phyloP scores from a whole-genome alignment of 53 echinoderm and acorn worm species.

The Luidia sarsii region DNA sequence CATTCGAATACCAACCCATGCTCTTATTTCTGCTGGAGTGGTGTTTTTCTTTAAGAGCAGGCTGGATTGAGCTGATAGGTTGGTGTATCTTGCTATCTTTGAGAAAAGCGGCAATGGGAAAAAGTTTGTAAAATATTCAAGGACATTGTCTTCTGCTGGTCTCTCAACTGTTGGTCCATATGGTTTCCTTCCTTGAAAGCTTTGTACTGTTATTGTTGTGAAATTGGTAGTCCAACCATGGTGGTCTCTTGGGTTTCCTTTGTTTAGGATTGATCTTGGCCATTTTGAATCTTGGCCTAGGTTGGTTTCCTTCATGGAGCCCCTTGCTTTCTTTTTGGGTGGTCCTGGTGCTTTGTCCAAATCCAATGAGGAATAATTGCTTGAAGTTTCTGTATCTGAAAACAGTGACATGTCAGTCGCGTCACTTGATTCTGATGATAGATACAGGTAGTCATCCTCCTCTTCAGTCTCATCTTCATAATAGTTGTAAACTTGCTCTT shows the following conservation, averaged over 20 bases:
- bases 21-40: constrained; percentile 27
- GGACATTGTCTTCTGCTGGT: constrained; percentile 3
- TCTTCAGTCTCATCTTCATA: no score
- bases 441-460: no score
- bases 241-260: neutral
- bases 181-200: constrained; percentile 4
- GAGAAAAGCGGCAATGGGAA: constrained; percentile 28
- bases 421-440: neutral
- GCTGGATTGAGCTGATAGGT: neutral
- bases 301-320: neutral
- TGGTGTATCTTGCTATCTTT: constrained; percentile 38
- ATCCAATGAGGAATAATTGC: neutral
- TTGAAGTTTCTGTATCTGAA: neutral
- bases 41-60: constrained; percentile 12
- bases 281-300: neutral
- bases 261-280: no score
- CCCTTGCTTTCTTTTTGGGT: neutral
- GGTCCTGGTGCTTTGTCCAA: no score
- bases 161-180: neutral
- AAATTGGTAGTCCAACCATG: constrained; percentile 30
- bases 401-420: neutral
- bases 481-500: no score
- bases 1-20: constrained; percentile 47
- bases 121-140: constrained; percentile 16
- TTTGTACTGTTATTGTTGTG: neutral